Base-by-base conservation (phyloP, 2,113 vertebrate species). In the Oxyruncus cristatus region DNA sequence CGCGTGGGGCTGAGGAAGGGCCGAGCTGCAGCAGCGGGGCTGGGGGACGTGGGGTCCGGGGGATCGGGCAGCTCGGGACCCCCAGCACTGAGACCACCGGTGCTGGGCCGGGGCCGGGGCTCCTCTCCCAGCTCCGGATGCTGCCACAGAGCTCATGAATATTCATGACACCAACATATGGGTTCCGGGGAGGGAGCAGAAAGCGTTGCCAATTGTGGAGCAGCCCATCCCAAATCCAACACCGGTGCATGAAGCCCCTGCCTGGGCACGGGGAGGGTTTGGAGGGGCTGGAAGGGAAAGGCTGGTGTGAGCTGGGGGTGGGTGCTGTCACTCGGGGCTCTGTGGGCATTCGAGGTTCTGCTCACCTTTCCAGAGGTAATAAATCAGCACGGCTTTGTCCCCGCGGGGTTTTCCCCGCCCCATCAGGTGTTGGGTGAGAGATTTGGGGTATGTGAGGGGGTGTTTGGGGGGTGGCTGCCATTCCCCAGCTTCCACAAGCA, bases 351-450 rank as follows among this genome's bases (percentile, higher is more conserved):
- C 0, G 2, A 17, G 11, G 11, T 53, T 42, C 71, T 4, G n/a
- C 37, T 78, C 26, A 3, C 7, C 15, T 20, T 21, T 24, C 3
- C 7, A 2, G 63, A 61, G 32, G 55, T 39, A 32, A 20, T 39
- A 32, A 52, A 24, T 33, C 20, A 4, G 35, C 46, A 0, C 11
- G 13, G 6, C 39, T 1, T 8, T 2, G n/a, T 7, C 52, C 58
- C 55, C 9, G 17, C 0, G 23, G 35, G 16, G 15, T 13, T 44
- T 14, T 9, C 14, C 21, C 33, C 0, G 4, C 44, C 67, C 18
- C 11, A 0, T 3, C 18, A 0, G 26, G 47, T 9, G 32, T 4
- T 2, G 39, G 19, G 42, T 26, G 11, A 11, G 56, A 17, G 15
- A 4, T 30, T 9, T 41, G 42, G 23, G 55, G 18, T 7, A 14